These are phyloP conservation scores for Gymnosoma rotundatum DNA, from an alignment of 2,888 invertebrate species.

Conservation along the genomic window DNA sequence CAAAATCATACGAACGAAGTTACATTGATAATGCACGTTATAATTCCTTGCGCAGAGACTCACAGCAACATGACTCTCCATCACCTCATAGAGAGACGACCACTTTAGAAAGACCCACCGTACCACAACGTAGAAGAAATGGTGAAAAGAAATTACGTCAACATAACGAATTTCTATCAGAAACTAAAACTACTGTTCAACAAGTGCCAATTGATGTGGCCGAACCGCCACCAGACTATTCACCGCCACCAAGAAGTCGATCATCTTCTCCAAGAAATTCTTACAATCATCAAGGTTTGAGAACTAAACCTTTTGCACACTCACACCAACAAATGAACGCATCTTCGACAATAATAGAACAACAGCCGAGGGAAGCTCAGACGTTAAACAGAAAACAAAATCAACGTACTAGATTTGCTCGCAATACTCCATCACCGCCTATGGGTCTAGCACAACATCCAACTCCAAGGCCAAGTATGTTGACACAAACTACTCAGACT, in stretches of 20 bases:
- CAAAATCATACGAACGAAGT: constrained; percentile 74
- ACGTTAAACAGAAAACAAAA: constrained; percentile 82
- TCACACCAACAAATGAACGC: constrained; percentile 55
- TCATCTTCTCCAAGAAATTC: constrained; percentile 80
- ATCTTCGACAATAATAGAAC: constrained; percentile 31
- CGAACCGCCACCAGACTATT: constrained; percentile 89
- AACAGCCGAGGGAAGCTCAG: constrained; percentile 73
- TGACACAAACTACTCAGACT: constrained; percentile 81
- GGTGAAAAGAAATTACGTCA: constrained; percentile 84
- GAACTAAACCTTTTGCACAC: constrained; percentile 50
- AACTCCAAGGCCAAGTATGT: constrained; percentile 74
- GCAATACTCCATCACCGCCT: constrained; percentile 73
- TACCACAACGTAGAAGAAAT: constrained; percentile 86
- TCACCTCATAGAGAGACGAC: constrained; percentile 82
- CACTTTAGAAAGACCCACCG: constrained; percentile 83
- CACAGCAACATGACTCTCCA: constrained; percentile 83
- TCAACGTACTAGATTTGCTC: constrained; percentile 88
- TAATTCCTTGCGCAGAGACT: constrained; percentile 83
- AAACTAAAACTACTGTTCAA: constrained; percentile 81
- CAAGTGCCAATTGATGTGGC: constrained; percentile 80
- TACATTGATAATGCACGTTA: constrained; percentile 67
- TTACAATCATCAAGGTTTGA: constrained; percentile 68
- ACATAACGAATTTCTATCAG: constrained; percentile 77
- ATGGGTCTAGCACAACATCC: constrained; percentile 51
- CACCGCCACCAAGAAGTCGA: constrained; percentile 84